Base-by-base conservation (phyloP, 2,113 vertebrate genomes). In the Nothocercus nigrocapillus region DNA sequence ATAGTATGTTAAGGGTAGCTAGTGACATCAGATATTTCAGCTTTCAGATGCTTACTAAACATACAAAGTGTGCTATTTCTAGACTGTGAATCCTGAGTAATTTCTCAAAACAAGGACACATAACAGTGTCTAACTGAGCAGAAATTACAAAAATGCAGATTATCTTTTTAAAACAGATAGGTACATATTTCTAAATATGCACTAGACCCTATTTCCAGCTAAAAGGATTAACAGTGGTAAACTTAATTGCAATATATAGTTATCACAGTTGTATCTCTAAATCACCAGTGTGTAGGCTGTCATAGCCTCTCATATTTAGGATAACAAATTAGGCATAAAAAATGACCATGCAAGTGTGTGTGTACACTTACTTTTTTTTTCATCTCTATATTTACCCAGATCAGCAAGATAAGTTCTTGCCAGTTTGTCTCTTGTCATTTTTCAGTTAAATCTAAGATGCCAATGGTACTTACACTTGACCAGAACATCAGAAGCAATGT, bases 191-290 rank as follows among this genome's bases (percentile, higher is more conserved):
- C 82, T 88, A 47, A 22, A 49, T 8, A 32, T 28, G 24, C 20
- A 62, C 20, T 77, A 42, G 38, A 38, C 7, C 11, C 38, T 70
- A 1, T 44, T 54, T 70, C 13, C 2, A 3, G 34, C 63, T 51
- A 34, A 74, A 86, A 70, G 32, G 1, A 54, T 75, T 49, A 45
- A 12, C 12, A 44, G 5, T 44, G 34, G 13, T 17, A 80, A 11
- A 13, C 42, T 32, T 0, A 0, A 77, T 0, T 81, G 45, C 54
- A 36, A 11, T 11, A 13, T 7, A 47, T 2, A 70, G 18, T 51
- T 66, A 32, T 15, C 49, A 51, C 34, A 91, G 27, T 47, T 36
- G 47, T 20, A 42, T 27, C 6, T 34, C 59, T 83, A 40, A 87
- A 78, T 32, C 62, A 12, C 36, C 54, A 81, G 5, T 59, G 20